Evolutionary conservation across 2,113 vertebrate species (phyloP).

Genomic region (Vulpes vulpes): DNA sequence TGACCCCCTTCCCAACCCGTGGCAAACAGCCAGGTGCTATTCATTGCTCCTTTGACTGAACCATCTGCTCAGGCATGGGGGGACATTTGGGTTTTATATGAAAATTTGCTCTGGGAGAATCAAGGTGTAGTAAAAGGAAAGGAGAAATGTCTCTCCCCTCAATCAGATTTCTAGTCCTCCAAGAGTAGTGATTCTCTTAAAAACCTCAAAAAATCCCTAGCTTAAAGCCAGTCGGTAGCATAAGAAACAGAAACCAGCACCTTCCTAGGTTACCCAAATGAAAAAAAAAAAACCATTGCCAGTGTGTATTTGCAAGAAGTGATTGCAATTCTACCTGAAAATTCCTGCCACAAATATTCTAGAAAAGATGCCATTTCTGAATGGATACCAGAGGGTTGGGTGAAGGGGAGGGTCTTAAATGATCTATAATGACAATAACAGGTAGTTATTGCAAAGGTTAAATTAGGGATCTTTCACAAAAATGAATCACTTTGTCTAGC

Average conservation of each 20-base stretch:
- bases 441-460: background rate
- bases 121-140: slow-evolving; percentile 19
- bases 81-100: slow-evolving; percentile 38
- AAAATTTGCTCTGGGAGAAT: slow-evolving; percentile 51
- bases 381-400: background rate
- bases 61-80: background rate
- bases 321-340: background rate
- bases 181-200: background rate
- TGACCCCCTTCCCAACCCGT: background rate
- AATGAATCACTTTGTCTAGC: background rate
- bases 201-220: background rate
- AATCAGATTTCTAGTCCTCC: background rate
- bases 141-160: background rate
- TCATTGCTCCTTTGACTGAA: slow-evolving; percentile 48
- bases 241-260: background rate
- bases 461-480: slow-evolving; percentile 26
- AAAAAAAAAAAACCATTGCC: background rate
- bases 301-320: background rate
- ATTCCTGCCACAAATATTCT: background rate
- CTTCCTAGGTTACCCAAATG: background rate
- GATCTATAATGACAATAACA: background rate
- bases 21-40: slow-evolving; percentile 29
- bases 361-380: slow-evolving; percentile 15
- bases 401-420: background rate
- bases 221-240: background rate